Base-by-base conservation (phyloP, 2,797 vertebrate genomes). In the Percopsis omiscomaycus region DNA sequence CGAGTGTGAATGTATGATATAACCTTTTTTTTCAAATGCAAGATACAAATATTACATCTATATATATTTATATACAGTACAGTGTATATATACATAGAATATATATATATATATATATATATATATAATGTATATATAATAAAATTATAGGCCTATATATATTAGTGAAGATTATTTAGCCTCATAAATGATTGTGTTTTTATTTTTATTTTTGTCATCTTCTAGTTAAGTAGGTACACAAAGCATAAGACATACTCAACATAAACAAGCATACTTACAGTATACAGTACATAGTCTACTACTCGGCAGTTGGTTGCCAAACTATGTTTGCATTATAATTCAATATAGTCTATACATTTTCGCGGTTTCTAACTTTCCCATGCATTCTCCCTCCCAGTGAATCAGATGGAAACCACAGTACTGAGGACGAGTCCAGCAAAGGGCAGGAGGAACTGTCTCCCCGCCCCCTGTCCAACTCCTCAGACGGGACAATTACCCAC, bases 351-450 rank as follows among this genome's bases (percentile, higher is more conserved):
- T 27, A 44, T 63, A 32, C 30, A 42, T 42, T 5, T 47, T 11
- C 13, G 22, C 5, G 5, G 53, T 68, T 49, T 72, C 6, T 58
- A 1, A n/a, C 64, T 48, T 54, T 47, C 59, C 52, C 11, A 30
- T 13, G 5, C 22, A 56, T 59, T 61, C 22, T 54, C 47, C n/a
- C 6, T 42, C 14, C 8, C 66, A 91, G 90, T 84, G 90, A 91
- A 71, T 91, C 90, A 27, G 90, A 91, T 81, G 90, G 90, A 50
- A 91, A 91, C 81, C 90, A 91, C 86, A 91, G 89, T 77, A 91
- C 90, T 59, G 97, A 99, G 86, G 97, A 99, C 63, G 97, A 99
- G 87, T 99, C 96, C 59, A 98, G 96, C 87, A 99, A 99, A 85
- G 97, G 97, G 37, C 95, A 98, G 64, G 97, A 98, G 66, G 97